A percentile compares a stretch with the other conserved stretches of the same genome.
These are phyloP conservation scores for Muscicapa comitata DNA, from an alignment of 2,797 vertebrate species.

Conservation along the genomic window DNA sequence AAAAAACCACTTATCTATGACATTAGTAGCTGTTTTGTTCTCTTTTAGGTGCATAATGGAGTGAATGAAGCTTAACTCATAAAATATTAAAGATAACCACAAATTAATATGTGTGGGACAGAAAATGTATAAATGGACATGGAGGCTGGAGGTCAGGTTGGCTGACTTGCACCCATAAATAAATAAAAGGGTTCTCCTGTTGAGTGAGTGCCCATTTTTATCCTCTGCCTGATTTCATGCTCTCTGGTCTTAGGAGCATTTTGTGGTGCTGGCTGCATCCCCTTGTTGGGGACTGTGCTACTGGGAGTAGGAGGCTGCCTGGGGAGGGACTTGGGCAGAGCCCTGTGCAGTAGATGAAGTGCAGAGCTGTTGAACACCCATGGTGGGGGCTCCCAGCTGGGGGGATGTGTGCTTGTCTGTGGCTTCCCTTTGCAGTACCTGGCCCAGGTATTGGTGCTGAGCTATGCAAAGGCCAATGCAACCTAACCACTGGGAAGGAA, in stretches of 20 bases:
- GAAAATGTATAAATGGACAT: not conserved
- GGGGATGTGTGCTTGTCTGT: accelerated
- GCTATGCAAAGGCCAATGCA: not conserved
- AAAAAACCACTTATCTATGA: not conserved
- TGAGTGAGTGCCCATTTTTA: not conserved
- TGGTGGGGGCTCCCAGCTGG: not conserved
- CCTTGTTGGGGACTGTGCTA: not conserved
- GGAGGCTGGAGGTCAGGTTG: not conserved
- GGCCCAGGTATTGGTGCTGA: not conserved
- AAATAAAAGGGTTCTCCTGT: not conserved
- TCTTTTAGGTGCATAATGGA: not conserved
- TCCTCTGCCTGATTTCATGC: not conserved
- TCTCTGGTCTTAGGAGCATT: not conserved
- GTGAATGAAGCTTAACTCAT: not conserved
- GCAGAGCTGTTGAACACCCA: not conserved
- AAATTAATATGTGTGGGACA: not conserved
- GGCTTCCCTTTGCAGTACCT: accelerated
- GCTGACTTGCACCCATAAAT: not conserved
- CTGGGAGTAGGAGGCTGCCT: not conserved
- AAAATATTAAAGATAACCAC: constrained; percentile 23
- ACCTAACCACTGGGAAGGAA: not conserved
- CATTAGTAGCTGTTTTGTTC: not conserved
- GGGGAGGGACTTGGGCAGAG: not conserved
- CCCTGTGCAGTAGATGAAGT: not conserved
- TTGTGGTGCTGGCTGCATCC: not conserved